Percentiles rank a stretch among this genome's conserved stretches.
phyloP scores from a whole-genome alignment of 1,140 invertebrate species.

The Euura saliciscinereae region DNA sequence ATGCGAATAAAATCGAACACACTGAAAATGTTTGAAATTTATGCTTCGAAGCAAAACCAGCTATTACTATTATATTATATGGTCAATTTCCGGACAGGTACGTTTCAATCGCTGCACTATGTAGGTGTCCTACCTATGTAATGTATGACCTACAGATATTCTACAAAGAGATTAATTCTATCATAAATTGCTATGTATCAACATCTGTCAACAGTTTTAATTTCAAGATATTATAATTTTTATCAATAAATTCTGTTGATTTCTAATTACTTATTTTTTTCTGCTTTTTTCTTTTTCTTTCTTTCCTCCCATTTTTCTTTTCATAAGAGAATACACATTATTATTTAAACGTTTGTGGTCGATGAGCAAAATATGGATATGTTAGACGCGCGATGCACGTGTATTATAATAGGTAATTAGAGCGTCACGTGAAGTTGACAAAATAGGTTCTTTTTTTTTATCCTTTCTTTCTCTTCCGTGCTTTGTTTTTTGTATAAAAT shows the following conservation, averaged over 20 bases:
- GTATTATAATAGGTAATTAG: neutral
- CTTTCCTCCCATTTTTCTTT: neutral
- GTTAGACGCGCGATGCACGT: constrained; percentile 27
- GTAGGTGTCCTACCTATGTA: constrained; percentile 31
- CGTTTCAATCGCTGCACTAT: constrained; percentile 51
- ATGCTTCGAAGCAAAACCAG: constrained; percentile 39
- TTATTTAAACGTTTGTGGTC: constrained; percentile 29
- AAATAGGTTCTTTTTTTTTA: constrained; percentile 15
- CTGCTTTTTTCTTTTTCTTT: neutral
- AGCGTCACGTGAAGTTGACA: constrained; percentile 21
- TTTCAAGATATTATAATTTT: constrained; percentile 15
- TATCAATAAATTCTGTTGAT: neutral
- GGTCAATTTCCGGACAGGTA: constrained; percentile 53
- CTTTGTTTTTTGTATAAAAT: constrained; percentile 16
- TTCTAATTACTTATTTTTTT: neutral
- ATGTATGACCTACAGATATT: constrained; percentile 25
- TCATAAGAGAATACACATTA: neutral
- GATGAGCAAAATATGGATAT: constrained; percentile 34
- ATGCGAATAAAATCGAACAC: neutral
- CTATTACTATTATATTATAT: constrained; percentile 20
- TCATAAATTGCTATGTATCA: neutral
- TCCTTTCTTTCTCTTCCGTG: constrained; percentile 6
- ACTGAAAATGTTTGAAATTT: constrained; percentile 11
- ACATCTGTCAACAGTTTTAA: constrained; percentile 10
- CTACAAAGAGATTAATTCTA: constrained; percentile 6